Evolutionary conservation across 2,797 vertebrate genomes (phyloP).

Genomic region (Philypnodon macrostomus): DNA sequence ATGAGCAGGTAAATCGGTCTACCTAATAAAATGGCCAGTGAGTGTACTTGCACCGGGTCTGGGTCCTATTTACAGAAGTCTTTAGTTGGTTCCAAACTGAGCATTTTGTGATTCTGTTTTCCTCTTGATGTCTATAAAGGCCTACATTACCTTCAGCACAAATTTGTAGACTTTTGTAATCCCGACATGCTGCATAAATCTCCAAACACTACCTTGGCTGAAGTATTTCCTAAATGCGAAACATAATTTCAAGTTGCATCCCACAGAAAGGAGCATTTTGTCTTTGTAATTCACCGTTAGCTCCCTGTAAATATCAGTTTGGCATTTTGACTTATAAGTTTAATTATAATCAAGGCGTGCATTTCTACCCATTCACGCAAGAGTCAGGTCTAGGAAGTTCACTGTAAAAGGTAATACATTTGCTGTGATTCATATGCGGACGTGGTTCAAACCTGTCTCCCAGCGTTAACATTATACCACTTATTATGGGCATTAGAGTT

Average conservation of each 20-base stretch:
- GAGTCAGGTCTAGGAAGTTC: too few relatives aligned
- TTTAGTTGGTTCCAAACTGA: too few relatives aligned
- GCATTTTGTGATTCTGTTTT: background rate
- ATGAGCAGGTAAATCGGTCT: too few relatives aligned
- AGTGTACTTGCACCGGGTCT: too few relatives aligned
- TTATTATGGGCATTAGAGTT: too few relatives aligned
- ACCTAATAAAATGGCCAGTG: too few relatives aligned
- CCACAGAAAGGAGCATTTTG: slow-evolving; percentile 44
- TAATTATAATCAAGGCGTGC: slow-evolving; percentile 10
- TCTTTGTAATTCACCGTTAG: slow-evolving; percentile 42
- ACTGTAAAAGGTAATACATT: too few relatives aligned
- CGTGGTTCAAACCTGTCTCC: too few relatives aligned
- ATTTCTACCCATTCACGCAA: slow-evolving; percentile 19
- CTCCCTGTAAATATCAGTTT: slow-evolving; percentile 42
- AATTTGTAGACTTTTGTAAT: too few relatives aligned
- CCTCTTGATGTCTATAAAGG: background rate
- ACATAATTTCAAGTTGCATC: slow-evolving; percentile 36
- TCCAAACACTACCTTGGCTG: slow-evolving; percentile 6
- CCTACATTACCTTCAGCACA: background rate
- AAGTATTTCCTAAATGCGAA: slow-evolving; percentile 32
- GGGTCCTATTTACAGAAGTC: too few relatives aligned
- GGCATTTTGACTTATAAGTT: slow-evolving; percentile 10
- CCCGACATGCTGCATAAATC: slow-evolving; percentile 1
- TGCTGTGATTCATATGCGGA: too few relatives aligned
- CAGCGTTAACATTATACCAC: too few relatives aligned